Evolutionary conservation across 2,797 vertebrate species (phyloP).

Genomic region (Enteromius unitaeniatus): DNA sequence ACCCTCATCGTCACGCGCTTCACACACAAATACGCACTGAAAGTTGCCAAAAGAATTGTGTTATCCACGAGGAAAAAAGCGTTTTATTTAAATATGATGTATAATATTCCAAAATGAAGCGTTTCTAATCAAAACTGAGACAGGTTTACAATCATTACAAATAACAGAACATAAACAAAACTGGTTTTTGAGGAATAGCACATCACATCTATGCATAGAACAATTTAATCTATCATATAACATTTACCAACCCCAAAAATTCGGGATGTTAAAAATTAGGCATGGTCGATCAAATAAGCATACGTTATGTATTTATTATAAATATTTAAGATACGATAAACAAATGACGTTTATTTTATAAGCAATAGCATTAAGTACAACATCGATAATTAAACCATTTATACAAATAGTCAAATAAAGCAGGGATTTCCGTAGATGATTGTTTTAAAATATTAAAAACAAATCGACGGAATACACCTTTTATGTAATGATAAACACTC

Average conservation of each 20-base stretch:
- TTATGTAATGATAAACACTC: background rate
- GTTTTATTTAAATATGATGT: background rate
- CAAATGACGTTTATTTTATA: background rate
- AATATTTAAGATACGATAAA: background rate
- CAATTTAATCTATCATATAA: background rate
- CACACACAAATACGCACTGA: background rate
- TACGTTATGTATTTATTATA: background rate
- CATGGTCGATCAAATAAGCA: background rate
- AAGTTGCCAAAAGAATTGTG: background rate
- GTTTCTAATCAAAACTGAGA: background rate
- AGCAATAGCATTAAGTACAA: background rate
- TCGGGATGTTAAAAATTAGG: background rate
- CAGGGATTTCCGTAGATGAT: background rate
- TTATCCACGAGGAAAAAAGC: background rate
- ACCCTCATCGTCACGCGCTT: slow-evolving; percentile 4
- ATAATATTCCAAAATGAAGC: background rate
- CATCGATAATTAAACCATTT: background rate
- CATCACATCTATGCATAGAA: background rate
- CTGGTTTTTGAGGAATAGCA: background rate
- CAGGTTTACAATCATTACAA: background rate
- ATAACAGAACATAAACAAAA: background rate
- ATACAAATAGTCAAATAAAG: background rate
- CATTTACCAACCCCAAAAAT: background rate
- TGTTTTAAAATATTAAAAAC: background rate
- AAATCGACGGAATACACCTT: background rate